Base-by-base conservation (phyloP, 2,113 vertebrate species). In the Rattus rattus region DNA sequence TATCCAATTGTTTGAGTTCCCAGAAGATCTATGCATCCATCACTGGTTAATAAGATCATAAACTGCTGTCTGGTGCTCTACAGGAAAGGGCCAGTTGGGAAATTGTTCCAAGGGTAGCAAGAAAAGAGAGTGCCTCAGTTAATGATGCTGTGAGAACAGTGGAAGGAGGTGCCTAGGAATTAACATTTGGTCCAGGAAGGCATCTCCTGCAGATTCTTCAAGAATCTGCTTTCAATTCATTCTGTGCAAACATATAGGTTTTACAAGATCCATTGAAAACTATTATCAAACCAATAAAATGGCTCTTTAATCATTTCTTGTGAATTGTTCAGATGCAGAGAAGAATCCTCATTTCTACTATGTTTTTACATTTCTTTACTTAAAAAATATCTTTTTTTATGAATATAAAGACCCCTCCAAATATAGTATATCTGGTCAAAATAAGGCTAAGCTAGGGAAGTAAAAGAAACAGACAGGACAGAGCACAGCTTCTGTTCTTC, bases 341-440 rank as follows among this genome's bases (percentile, higher is more conserved):
- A 89, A 90, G 11, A 65, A 5, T 92, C 26, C 16, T 28, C 77
- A 59, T n/a, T 96, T n/a, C 28, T 33, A 36, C 49, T 73, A 1
- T 88, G n/a, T 88, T 84, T 79, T 77, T 49, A 83, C 94, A 2
- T 28, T 39, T 72, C 91, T 95, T 85, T 24, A 88, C 26, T 84
- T 75, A 90, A 93, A 70, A 10, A 70, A 11, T 63, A 83, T 33
- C 2, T 77, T 69, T 93, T 39, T 90, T 87, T 24, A 49, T 69
- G 13, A 69, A 24, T 81, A 5, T 59, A 49, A 67, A 84, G 79
- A 63, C 26, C 16, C 16, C 75, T 86, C 22, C 2, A 72, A 96
- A 86, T 39, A n/a, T 1, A 93, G 20, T 28, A 92, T 7, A 47
- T 90, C 1, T 63, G 0, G 77, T 83, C 30, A 95, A 43, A 83